Conservation (phyloP, 2,113 vertebrate species). For the Notothenia rossii region DNA sequence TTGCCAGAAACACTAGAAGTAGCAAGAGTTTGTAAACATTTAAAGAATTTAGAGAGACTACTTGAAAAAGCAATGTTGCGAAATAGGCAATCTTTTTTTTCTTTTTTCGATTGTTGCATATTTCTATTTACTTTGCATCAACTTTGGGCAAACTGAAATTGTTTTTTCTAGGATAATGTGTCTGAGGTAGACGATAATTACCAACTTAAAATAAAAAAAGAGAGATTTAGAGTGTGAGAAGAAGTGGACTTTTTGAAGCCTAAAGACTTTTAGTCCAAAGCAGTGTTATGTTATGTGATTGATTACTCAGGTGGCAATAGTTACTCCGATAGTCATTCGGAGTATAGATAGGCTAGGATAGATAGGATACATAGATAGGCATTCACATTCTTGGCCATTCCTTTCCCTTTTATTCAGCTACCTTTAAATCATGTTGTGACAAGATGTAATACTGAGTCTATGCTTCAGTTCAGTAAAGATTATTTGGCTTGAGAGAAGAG, state of each 20-base stretch:
- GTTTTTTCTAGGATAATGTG: background rate
- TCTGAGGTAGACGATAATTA: background rate
- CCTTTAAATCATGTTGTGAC: slow-evolving; percentile 22
- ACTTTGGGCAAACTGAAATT: background rate
- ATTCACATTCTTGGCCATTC: background rate
- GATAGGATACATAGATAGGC: too few species aligned
- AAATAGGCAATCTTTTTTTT: background rate
- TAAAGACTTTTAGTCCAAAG: background rate
- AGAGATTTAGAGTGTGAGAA: too few species aligned
- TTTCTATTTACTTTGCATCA: background rate
- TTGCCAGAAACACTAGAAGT: slow-evolving; percentile 12
- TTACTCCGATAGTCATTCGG: background rate
- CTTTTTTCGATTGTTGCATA: background rate
- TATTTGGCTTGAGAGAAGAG: background rate
- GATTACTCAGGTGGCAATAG: background rate
- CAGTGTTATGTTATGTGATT: background rate
- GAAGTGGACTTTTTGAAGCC: background rate
- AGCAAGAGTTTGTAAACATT: background rate
- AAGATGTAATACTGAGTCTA: slow-evolving; percentile 20
- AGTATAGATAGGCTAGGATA: too few species aligned
- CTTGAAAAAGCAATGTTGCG: background rate
- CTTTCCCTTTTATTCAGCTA: background rate
- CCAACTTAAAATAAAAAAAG: background rate
- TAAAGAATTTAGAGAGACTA: background rate
- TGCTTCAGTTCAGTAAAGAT: background rate